Conservation (phyloP, 2,888 invertebrate genomes). For the Pyrrhosoma nymphula region DNA sequence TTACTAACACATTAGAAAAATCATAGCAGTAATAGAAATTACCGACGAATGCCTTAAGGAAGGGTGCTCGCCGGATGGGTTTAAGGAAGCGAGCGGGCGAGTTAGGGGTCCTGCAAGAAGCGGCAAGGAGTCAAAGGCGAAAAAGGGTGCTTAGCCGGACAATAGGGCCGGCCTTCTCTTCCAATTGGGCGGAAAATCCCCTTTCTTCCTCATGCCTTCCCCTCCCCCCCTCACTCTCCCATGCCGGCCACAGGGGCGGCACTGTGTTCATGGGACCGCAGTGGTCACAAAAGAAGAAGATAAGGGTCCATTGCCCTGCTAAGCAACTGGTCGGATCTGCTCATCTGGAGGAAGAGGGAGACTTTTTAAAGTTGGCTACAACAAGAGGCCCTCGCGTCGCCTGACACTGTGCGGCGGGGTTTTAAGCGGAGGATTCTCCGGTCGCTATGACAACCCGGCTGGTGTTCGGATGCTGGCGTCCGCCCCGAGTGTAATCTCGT, state of each 20-base stretch:
- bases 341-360: background rate
- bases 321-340: background rate
- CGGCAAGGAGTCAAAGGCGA: too few relatives aligned
- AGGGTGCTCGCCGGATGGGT: too few relatives aligned
- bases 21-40: too few relatives aligned
- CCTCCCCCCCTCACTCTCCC: background rate
- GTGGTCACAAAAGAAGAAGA: background rate
- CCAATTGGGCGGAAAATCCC: constrained; percentile 18
- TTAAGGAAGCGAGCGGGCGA: too few relatives aligned
- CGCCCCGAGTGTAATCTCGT: background rate
- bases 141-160: background rate
- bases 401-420: background rate
- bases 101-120: too few relatives aligned
- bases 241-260: background rate
- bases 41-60: too few relatives aligned
- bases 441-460: background rate
- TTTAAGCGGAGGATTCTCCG: background rate
- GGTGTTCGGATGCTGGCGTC: background rate
- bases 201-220: background rate
- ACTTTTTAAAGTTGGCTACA: background rate
- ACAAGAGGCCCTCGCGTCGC: background rate
- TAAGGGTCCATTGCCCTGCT: background rate
- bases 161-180: background rate
- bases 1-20: too few relatives aligned
- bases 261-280: background rate